Evolutionary conservation across 1,140 invertebrate genomes (phyloP), one percentile per base, ranked within the genome.

Genomic region (Stegodyphus dumicola): DNA sequence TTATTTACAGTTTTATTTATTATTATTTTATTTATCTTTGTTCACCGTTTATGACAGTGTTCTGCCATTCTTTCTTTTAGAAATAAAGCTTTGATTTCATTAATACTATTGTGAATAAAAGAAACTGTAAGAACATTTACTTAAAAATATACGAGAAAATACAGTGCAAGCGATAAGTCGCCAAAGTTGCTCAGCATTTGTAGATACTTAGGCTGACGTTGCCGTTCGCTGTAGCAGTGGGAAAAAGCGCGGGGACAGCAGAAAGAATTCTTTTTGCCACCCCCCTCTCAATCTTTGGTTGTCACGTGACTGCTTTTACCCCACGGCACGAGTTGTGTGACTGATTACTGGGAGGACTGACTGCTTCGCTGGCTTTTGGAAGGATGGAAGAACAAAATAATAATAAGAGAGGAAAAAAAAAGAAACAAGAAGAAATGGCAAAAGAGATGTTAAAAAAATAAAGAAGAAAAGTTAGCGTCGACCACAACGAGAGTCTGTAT

Each of bases 251-350:
- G 65, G 48, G 53, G 71, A 53, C 15, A 51, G 13, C 15, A 67
- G 52, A 76, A 74, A 69, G 81, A 75, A 66, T 66, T 53, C 49
- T 49, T 56, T 56, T 52, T 13, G 6, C 52, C 49, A 64, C 18
- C 81, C 17, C 81, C 74, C 65, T 67, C 17, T 13, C 73, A 6
- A 7, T 75, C 51, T 83, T 75, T 75, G 11, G 54, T 73, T 69
- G 81, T 85, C 81, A 85, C 81, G 81, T 85, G 81, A 85, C 73
- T 69, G 48, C 81, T 56, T 84, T 85, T 77, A 85, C 81, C 81
- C 74, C 60, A 69, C 74, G 74, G 81, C 81, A 85, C 73, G 81
- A 85, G 81, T 85, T 85, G 73, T 85, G 81, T 85, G 81, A 85
- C 81, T 85, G 80, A 83, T 83, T 83, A 83, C 80, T 75, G 48